phyloP scores from a whole-genome alignment of 2,797 vertebrate genomes.

The Sylvilagus floridanus region DNA sequence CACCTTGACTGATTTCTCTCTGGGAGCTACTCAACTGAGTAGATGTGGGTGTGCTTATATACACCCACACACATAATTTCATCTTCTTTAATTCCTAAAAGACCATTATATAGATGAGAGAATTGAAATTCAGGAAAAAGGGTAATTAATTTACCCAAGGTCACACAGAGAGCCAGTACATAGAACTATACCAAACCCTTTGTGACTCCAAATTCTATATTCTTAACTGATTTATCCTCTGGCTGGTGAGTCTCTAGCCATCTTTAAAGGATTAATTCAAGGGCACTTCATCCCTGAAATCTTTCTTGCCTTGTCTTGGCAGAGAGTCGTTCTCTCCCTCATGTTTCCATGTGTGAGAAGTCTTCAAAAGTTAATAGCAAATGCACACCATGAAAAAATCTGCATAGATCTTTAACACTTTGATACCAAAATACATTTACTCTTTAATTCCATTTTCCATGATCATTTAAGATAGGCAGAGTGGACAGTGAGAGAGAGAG shows the following conservation, averaged over 20 bases:
- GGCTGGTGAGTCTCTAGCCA: neutral
- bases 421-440: no score
- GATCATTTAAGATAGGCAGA: no score
- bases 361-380: no score
- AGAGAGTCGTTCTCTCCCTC: neutral
- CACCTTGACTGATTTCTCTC: neutral
- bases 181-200: neutral
- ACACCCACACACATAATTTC: neutral
- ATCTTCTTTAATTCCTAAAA: conserved; percentile 44
- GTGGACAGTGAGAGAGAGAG: no score
- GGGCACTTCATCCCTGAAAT: neutral
- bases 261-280: neutral
- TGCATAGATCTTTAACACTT: no score
- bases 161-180: neutral
- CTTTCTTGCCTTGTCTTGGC: neutral
- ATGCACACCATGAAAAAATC: no score
- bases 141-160: conserved; percentile 45
- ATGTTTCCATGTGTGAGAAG: neutral
- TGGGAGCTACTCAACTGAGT: neutral
- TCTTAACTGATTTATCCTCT: neutral
- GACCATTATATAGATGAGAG: conserved; percentile 53
- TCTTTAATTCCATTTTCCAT: no score
- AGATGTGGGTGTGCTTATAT: neutral
- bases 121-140: conserved; percentile 19
- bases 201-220: neutral